Evolutionary conservation across 2,797 vertebrate genomes (phyloP).

Genomic region (Cuniculus paca): DNA sequence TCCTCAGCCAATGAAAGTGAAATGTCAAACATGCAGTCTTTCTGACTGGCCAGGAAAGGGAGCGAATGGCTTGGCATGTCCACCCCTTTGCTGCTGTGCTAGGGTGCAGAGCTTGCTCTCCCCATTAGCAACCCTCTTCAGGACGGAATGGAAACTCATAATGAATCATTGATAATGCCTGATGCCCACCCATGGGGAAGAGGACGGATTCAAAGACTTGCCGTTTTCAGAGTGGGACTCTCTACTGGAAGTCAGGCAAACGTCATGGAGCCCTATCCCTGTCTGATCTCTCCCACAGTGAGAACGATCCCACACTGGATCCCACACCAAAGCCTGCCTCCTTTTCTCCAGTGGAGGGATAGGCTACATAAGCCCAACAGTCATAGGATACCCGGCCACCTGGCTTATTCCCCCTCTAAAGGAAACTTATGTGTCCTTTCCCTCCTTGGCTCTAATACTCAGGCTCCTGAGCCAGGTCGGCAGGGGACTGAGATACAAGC

Average conservation of each 20-base stretch:
- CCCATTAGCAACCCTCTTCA: not conserved
- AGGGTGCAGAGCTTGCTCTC: conserved; percentile 2
- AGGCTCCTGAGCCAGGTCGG: not conserved
- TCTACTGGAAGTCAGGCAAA: not conserved
- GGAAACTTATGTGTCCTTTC: not conserved
- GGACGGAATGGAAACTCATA: not conserved
- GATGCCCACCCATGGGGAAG: not conserved
- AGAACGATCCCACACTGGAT: not conserved
- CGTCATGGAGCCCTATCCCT: not conserved
- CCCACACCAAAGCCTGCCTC: not conserved
- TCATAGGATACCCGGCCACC: not conserved
- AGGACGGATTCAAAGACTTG: not conserved
- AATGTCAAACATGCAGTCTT: conserved; percentile 63
- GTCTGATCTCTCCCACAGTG: not conserved
- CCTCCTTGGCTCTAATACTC: not conserved
- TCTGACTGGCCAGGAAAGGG: conserved; percentile 69
- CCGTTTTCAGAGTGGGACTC: not conserved
- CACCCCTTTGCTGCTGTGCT: not conserved
- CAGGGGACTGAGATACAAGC: not conserved
- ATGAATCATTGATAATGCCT: not conserved
- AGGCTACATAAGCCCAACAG: not conserved
- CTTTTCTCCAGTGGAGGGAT: not conserved
- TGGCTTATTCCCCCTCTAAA: not conserved
- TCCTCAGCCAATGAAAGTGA: conserved; percentile 73
- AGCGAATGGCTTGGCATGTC: conserved; percentile 6